Evolutionary conservation across 2,113 vertebrate species (phyloP).

Genomic region (Urocolius indicus): DNA sequence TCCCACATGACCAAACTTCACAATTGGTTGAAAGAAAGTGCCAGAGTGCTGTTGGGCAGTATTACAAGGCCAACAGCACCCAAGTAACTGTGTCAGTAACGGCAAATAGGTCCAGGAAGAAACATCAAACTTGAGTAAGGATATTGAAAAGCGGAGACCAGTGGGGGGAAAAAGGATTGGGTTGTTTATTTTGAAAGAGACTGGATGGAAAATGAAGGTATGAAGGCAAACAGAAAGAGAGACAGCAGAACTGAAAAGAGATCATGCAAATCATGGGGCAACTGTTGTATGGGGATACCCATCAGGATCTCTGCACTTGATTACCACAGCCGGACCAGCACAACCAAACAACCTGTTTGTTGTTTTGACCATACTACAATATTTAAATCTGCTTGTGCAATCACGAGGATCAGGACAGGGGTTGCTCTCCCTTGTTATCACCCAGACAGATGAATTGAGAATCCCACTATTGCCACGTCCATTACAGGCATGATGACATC

Average conservation of each 20-base stretch:
- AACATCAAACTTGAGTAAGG: neutral
- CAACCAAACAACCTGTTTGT: neutral
- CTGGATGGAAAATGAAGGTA: neutral
- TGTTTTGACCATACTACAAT: fast-evolving
- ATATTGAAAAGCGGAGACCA: neutral
- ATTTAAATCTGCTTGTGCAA: neutral
- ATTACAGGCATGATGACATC: neutral
- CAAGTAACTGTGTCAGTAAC: neutral
- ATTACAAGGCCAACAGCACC: neutral
- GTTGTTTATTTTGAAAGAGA: neutral
- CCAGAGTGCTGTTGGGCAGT: neutral
- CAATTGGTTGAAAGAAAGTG: neutral
- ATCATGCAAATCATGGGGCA: too few relatives aligned
- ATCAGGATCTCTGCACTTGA: neutral
- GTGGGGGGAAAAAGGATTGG: fast-evolving
- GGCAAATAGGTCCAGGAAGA: neutral
- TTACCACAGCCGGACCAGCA: neutral
- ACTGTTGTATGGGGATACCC: fast-evolving
- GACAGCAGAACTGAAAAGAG: neutral
- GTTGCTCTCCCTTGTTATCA: neutral
- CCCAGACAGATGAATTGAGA: neutral
- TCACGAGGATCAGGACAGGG: neutral
- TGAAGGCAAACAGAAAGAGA: neutral
- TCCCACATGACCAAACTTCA: neutral
- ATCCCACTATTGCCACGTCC: neutral